Percentiles rank a stretch among this genome's conserved stretches.
Conservation (phyloP, 2,113 vertebrate genomes). For the Rhinolophus ferrumequinum region DNA sequence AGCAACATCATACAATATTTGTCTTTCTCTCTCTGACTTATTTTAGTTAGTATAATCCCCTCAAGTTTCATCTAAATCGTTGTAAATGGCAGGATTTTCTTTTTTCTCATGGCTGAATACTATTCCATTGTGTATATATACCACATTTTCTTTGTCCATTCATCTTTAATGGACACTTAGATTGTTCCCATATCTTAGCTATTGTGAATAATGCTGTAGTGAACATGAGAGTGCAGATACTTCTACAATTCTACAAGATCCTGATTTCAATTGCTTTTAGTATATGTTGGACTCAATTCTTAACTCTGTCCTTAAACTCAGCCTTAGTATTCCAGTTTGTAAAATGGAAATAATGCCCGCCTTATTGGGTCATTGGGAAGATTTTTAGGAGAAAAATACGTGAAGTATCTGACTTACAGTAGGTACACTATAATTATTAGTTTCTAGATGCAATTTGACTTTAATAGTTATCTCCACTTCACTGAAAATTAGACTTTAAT, state of each 20-base stretch:
- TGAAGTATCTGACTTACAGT: neutral
- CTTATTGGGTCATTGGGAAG: neutral
- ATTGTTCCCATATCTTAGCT: neutral
- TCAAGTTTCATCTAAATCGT: neutral
- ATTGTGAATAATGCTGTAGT: neutral
- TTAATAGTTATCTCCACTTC: neutral
- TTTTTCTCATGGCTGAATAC: neutral
- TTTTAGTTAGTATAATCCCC: neutral
- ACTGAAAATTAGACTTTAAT: slow-evolving; percentile 25
- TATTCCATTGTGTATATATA: no score
- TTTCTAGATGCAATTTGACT: neutral
- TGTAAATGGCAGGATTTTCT: neutral
- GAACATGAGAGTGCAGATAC: neutral
- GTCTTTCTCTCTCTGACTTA: neutral
- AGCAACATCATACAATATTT: neutral
- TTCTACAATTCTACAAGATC: neutral
- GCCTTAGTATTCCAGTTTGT: neutral
- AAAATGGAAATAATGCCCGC: neutral
- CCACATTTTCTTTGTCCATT: neutral
- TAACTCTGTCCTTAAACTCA: neutral
- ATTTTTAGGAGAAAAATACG: neutral
- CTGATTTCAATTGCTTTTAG: neutral
- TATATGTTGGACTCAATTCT: neutral
- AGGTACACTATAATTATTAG: neutral
- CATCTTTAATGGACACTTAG: neutral